These are phyloP conservation scores for Emmelina monodactyla DNA, from an alignment of 2,888 invertebrate species.

Conservation along the genomic window DNA sequence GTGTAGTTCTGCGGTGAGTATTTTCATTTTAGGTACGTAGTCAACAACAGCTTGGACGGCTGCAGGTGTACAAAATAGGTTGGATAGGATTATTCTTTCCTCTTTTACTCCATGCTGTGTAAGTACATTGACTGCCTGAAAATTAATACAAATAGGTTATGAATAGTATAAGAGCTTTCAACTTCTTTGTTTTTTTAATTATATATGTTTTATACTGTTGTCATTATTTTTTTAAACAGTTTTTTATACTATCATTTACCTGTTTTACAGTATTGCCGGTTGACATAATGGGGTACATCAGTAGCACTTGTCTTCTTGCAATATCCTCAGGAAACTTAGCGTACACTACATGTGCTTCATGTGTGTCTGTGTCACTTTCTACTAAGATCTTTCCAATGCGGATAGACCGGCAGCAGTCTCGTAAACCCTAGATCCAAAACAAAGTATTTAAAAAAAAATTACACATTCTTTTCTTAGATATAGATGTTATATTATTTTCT, in stretches of 20 bases:
- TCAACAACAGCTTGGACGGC: slow-evolving; percentile 85
- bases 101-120: slow-evolving; percentile 94
- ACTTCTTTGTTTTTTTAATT: not conserved
- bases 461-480: too few relatives aligned
- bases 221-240: not conserved
- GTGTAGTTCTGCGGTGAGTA: slow-evolving; percentile 95
- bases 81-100: slow-evolving; percentile 95
- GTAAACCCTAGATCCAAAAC: slow-evolving; percentile 68
- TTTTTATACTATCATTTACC: slow-evolving; percentile 26
- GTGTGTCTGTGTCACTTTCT: slow-evolving; percentile 95
- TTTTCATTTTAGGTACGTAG: slow-evolving; percentile 90
- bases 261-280: slow-evolving; percentile 95
- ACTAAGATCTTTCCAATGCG: slow-evolving; percentile 98
- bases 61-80: slow-evolving; percentile 94
- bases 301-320: slow-evolving; percentile 82
- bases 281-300: slow-evolving; percentile 99
- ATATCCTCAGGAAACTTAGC: slow-evolving; percentile 98
- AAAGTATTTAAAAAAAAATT: too few relatives aligned
- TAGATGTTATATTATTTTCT: too few relatives aligned
- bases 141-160: slow-evolving; percentile 9
- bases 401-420: slow-evolving; percentile 98
- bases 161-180: not conserved
- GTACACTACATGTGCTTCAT: slow-evolving; percentile 96
- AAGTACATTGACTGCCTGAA: slow-evolving; percentile 90
- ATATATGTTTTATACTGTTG: not conserved